Evolutionary conservation across 2,113 vertebrate genomes (phyloP).

Genomic region (Halcyon senegalensis): DNA sequence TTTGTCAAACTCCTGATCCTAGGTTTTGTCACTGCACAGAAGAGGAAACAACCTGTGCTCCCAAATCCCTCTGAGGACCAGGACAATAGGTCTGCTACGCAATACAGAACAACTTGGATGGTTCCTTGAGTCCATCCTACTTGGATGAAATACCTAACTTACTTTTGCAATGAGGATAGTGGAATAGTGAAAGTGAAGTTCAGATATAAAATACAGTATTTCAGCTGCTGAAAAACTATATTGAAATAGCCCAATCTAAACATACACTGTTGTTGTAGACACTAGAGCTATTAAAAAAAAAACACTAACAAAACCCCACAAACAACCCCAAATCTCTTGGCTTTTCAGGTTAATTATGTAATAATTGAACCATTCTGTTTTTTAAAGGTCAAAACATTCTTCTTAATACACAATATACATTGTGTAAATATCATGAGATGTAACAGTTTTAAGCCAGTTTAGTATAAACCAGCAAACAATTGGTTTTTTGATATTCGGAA

Average conservation of each 20-base stretch:
- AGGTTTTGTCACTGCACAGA: neutral
- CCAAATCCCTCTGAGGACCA: neutral
- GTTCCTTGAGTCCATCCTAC: neutral
- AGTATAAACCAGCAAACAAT: neutral
- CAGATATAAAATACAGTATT: neutral
- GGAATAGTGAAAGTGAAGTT: neutral
- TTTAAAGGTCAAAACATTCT: conserved; percentile 25
- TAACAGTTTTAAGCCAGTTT: neutral
- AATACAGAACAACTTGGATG: rapidly evolving
- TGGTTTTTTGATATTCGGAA: neutral
- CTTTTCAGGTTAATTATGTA: conserved; percentile 26
- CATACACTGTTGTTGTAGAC: neutral
- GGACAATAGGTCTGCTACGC: neutral
- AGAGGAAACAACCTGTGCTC: rapidly evolving
- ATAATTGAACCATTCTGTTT: conserved; percentile 12
- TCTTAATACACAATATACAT: neutral
- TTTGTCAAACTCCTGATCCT: neutral
- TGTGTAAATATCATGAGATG: neutral
- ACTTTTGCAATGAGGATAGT: rapidly evolving
- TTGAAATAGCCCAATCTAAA: neutral
- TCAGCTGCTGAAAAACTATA: neutral
- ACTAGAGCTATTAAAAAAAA: neutral
- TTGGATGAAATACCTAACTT: neutral
- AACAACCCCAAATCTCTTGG: neutral
- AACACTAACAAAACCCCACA: neutral